Conservation (phyloP, 2,888 invertebrate species). For the Coronaproctus castanopsis region DNA sequence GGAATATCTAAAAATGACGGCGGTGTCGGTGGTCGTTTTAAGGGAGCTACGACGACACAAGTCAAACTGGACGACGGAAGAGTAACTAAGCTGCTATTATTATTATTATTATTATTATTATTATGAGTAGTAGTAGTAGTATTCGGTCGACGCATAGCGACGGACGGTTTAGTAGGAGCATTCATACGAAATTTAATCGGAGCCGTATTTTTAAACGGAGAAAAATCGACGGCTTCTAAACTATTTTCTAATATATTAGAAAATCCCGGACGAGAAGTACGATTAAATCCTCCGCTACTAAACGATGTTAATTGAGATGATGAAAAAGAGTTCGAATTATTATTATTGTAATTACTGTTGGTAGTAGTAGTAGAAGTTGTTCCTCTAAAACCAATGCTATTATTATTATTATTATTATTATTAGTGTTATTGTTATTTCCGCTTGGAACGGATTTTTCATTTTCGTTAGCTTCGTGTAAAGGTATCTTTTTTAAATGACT, state of each 20-base stretch:
- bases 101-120: too few species aligned
- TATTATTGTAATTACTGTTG: too few species aligned
- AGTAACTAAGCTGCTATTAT: too few species aligned
- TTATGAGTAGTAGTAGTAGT: not conserved
- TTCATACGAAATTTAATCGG: slow-evolving; percentile 4
- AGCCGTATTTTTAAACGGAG: slow-evolving; percentile 10
- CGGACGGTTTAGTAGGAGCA: not conserved
- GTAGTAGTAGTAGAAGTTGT: too few species aligned
- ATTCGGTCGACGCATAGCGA: not conserved
- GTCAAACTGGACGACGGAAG: not conserved
- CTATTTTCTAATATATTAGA: slow-evolving; percentile 10
- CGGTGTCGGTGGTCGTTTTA: not conserved
- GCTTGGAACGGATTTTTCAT: not conserved
- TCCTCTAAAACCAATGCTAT: too few species aligned
- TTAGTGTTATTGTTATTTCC: too few species aligned
- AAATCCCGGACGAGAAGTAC: slow-evolving; percentile 6
- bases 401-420: too few species aligned
- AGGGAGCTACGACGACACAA: not conserved
- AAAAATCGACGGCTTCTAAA: slow-evolving; percentile 6
- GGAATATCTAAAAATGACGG: not conserved
- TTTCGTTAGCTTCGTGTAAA: not conserved
- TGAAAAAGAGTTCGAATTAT: too few species aligned
- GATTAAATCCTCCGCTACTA: not conserved
- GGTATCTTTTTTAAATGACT: not conserved
- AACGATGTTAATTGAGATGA: not conserved